phyloP scores from a whole-genome alignment of 1,140 invertebrate genomes.

The Drosophila mayri region DNA sequence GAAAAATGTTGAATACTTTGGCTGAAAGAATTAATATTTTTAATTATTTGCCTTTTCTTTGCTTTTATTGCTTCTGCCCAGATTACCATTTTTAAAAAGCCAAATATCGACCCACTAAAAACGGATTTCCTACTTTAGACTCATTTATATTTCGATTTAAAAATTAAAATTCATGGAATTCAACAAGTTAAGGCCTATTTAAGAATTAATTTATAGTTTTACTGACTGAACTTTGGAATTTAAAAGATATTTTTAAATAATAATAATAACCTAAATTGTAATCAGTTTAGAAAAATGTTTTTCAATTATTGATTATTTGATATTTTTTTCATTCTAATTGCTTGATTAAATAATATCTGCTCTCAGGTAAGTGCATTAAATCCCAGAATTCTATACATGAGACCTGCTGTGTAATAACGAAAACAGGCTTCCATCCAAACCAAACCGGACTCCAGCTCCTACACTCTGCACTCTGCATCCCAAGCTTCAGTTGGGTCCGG shows the following conservation, averaged over 20 bases:
- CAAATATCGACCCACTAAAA: conserved; percentile 12
- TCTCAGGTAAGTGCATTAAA: background rate
- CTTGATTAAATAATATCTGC: background rate
- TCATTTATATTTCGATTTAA: background rate
- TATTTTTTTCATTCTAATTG: too few relatives aligned
- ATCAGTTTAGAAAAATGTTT: too few relatives aligned
- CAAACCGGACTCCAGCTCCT: conserved; percentile 3
- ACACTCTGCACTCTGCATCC: background rate
- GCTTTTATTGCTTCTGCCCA: background rate
- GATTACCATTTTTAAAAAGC: background rate
- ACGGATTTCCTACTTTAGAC: background rate
- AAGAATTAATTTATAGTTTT: background rate
- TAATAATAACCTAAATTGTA: too few relatives aligned
- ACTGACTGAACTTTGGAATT: background rate
- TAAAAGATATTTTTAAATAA: background rate
- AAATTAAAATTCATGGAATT: conserved; percentile 10
- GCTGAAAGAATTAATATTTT: background rate
- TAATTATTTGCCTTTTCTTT: background rate
- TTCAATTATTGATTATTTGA: too few relatives aligned
- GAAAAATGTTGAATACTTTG: too few relatives aligned
- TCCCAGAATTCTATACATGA: background rate
- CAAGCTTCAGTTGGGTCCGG: conserved; percentile 9
- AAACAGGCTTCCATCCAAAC: background rate
- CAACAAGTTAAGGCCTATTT: background rate
- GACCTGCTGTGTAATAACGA: conserved; percentile 31